Evolutionary conservation across 2,797 vertebrate species (phyloP), one percentile per base, ranked within the genome.

Genomic region (Bovichtus diacanthus): DNA sequence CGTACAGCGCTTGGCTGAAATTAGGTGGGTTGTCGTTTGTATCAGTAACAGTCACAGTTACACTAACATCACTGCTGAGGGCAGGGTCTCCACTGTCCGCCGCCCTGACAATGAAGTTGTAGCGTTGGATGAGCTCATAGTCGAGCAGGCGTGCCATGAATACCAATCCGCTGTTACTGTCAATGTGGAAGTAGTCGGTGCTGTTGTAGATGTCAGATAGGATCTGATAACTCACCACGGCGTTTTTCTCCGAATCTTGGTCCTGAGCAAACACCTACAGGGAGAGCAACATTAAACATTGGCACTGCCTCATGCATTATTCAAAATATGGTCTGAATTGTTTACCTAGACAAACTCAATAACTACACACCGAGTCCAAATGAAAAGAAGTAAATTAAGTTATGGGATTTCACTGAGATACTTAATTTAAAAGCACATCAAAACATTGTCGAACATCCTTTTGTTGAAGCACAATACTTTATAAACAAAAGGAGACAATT

Each of bases 1-100:
- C 95, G 44, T 98, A 99, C 66, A 97, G 74, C 10, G 92, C 86
- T 41, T 97, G 97, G 83, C 94, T 97, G 91, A 99, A 99, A 71
- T 93, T 87, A 27, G 98, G 98, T 0, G 97, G 96, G 49, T 97
- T 99, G 91, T 99, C 98, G 61, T 99, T 99, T 59, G 97, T 95
- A 91, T 99, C 98, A 0, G 95, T 96, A 46, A 99, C 85, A 2
- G 89, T 88, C 70, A 99, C 95, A 0, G 90, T 96, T 78, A 99
- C 93, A 2, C 90, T 7, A 3, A 96, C 91, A 2, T 99, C 97
- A 55, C 95, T 97, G 90, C 95, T 97, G 70, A 97, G 93, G 9
- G 95, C 90, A 49, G 97, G 96, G 83, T 96, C 95, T 46, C 98
- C 98, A 1, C 94, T 95, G 70, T 99, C 98, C 5, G 94, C 87